Evolutionary conservation across 30 jellyfish, hydroid and myxozoan species (phyloP), one percentile per base, ranked within the genome.

Genomic region (Clytia hemisphaerica): DNA sequence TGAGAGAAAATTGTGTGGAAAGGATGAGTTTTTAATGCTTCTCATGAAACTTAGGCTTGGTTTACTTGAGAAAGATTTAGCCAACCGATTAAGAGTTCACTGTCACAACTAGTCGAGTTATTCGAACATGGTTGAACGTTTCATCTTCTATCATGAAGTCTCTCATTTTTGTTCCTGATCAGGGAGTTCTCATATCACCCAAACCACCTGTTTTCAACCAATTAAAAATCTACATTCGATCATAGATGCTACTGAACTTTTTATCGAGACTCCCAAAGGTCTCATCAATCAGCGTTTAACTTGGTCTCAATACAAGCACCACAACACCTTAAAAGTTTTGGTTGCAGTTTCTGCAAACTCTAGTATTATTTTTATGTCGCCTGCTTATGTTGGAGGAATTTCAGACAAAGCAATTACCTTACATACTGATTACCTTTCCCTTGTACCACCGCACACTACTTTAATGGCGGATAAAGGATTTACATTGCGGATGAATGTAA

Each of bases 321-420:
- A 67, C 71, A 67, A 48, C 76, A 67, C 80, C 9, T 4, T 67
- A 6, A 67, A 42, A 50, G 18, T 42, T 46, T 45, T 67, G 27
- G 27, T 67, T 16, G 76, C 76, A 42, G 80, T 67, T n/a, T 51
- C 80, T n/a, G 77, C 77, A 15, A 67, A 67, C 31, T 67, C 78
- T 4, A 4, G 19, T 25, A 67, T 67, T 3, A 45, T 48, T 21
- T 67, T 15, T 25, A 45, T n/a, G n/a, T 67, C 80, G 18, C 28
- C 45, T 16, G 80, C 76, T 4, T 67, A 67, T 12, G 19, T 6
- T 3, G 80, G 80, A 19, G 14, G 22, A 21, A 67, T 67, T 10
- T 67, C 80, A 5, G 80, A 67, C 76, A 67, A 67, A 26, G 33
- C 21, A 31, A 4, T 67, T 22, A 48, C 76, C 14, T 18, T 14